Conservation (phyloP, 1,140 invertebrate genomes). For the Drosophila lini region DNA sequence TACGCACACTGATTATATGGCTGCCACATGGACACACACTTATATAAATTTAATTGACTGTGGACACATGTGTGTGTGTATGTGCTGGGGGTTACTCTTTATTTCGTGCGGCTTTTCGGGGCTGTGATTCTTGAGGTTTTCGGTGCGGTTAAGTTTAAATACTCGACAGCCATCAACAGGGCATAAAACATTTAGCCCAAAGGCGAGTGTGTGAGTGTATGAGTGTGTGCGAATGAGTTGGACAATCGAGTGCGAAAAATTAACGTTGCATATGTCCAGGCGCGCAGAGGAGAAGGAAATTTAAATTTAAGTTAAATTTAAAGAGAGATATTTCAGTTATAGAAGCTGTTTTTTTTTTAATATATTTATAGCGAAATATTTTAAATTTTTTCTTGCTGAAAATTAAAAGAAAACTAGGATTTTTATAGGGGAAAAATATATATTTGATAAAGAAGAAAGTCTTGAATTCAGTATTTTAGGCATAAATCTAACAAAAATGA, state of each 20-base stretch:
- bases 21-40: slow-evolving; percentile 52
- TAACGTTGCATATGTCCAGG: slow-evolving; percentile 43
- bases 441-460: too few relatives aligned
- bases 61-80: slow-evolving; percentile 62
- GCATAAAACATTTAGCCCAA: slow-evolving; percentile 79
- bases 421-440: not conserved
- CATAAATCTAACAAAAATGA: too few relatives aligned
- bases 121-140: slow-evolving; percentile 79
- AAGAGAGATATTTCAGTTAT: not conserved
- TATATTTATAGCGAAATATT: too few relatives aligned
- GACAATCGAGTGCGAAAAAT: slow-evolving; percentile 48
- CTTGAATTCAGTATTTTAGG: too few relatives aligned
- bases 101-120: slow-evolving; percentile 43
- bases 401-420: not conserved
- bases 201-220: slow-evolving; percentile 23
- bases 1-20: slow-evolving; percentile 70
- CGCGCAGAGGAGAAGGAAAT: not conserved
- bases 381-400: not conserved
- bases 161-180: slow-evolving; percentile 80
- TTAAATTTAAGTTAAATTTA: not conserved
- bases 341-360: too few relatives aligned
- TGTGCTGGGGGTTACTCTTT: slow-evolving; percentile 38
- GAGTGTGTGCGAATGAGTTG: slow-evolving; percentile 26
- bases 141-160: slow-evolving; percentile 80
- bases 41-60: slow-evolving; percentile 77